phyloP scores from a whole-genome alignment of 92 coral and sea anemone genomes.

The Paragorgia papillata region DNA sequence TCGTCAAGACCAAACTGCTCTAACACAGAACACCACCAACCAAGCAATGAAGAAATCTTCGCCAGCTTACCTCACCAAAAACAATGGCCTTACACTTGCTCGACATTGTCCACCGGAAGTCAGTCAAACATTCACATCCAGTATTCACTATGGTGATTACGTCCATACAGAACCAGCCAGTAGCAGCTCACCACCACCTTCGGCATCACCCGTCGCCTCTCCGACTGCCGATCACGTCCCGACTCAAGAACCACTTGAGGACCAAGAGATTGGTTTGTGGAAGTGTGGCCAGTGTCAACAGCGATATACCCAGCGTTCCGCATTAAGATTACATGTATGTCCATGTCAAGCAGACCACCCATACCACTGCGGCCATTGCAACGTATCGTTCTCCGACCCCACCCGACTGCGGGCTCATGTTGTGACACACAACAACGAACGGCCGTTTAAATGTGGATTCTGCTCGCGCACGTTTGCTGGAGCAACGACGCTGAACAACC shows the following conservation, averaged over 20 bases:
- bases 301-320: slow-evolving; percentile 73
- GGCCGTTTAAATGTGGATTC: slow-evolving; percentile 97
- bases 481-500: slow-evolving; percentile 92
- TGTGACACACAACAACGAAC: slow-evolving; percentile 76
- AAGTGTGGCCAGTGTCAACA: slow-evolving; percentile 89
- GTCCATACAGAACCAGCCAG: slow-evolving; percentile 6
- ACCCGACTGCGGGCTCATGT: slow-evolving; percentile 86
- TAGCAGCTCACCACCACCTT: slow-evolving; percentile 33
- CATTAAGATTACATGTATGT: slow-evolving; percentile 84
- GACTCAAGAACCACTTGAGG: slow-evolving; percentile 42
- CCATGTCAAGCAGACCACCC: slow-evolving; percentile 71
- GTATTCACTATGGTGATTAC: slow-evolving; percentile 17
- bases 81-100: slow-evolving; percentile 14
- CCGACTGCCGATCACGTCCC: slow-evolving; percentile 32
- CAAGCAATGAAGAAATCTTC: background rate
- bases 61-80: slow-evolving; percentile 28
- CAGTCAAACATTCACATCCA: slow-evolving; percentile 16
- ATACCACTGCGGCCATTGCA: slow-evolving; percentile 94
- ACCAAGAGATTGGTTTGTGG: slow-evolving; percentile 70
- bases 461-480: slow-evolving; percentile 98
- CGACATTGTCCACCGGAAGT: slow-evolving; percentile 28
- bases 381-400: slow-evolving; percentile 74
- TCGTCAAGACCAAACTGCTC: background rate
- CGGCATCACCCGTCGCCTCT: slow-evolving; percentile 39
- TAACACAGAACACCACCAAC: background rate